Percentiles rank a stretch among this genome's conserved stretches.
These are phyloP conservation scores for Progne subis DNA, from an alignment of 2,113 vertebrate species.

Conservation along the genomic window DNA sequence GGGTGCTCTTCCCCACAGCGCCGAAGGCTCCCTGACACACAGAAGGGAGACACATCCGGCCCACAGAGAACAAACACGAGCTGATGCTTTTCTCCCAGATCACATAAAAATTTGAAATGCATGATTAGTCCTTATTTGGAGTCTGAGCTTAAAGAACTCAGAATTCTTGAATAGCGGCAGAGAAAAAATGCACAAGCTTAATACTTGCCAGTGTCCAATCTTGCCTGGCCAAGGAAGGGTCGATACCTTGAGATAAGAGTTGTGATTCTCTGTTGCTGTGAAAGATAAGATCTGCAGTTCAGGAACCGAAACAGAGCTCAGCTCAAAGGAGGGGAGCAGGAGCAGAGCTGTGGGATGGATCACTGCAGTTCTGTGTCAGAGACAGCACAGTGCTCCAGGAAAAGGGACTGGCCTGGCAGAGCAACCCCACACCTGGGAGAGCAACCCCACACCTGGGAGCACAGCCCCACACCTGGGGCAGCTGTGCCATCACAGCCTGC, in stretches of 20 bases:
- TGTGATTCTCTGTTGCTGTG: not conserved
- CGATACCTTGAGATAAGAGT: not conserved
- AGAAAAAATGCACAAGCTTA: not conserved
- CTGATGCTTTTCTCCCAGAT: not conserved
- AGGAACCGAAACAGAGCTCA: not conserved
- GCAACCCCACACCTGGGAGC: too few relatives aligned
- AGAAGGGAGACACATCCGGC: not conserved
- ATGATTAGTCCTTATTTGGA: not conserved
- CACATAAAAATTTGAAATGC: not conserved
- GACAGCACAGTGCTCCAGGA: accelerated
- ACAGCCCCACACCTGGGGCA: too few relatives aligned
- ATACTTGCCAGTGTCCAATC: not conserved
- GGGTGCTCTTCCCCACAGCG: not conserved
- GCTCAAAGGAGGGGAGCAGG: not conserved
- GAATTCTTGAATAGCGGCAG: not conserved
- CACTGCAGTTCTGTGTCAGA: not conserved
- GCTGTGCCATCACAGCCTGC: too few relatives aligned
- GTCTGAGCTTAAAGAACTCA: not conserved
- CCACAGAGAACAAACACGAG: not conserved
- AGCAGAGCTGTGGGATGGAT: accelerated
- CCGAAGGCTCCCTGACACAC: not conserved
- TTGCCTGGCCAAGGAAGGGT: not conserved
- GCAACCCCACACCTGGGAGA: too few relatives aligned
- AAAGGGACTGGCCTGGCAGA: too few relatives aligned
- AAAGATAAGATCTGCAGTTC: not conserved